These are phyloP conservation scores for Rutpela maculata DNA, from an alignment of 2,888 invertebrate species.

Conservation along the genomic window DNA sequence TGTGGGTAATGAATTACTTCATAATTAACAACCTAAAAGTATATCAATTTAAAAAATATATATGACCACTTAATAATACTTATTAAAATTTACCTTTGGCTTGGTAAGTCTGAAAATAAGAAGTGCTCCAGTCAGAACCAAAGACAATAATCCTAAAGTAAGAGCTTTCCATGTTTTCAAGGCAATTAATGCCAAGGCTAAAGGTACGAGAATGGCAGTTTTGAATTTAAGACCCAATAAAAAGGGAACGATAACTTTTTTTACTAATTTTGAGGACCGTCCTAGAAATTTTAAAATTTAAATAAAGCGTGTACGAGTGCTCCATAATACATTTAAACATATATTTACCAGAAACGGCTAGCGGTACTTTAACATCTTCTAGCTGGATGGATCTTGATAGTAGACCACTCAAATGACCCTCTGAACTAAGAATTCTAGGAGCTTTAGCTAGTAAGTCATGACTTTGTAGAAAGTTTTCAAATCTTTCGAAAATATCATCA, in stretches of 20 bases:
- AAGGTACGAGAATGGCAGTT: constrained; percentile 87
- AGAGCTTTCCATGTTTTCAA: constrained; percentile 93
- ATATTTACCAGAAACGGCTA: constrained; percentile 76
- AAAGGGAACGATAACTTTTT: constrained; percentile 90
- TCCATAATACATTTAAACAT: background rate
- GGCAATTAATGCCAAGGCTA: constrained; percentile 88
- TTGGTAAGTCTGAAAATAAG: constrained; percentile 91
- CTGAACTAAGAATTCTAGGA: constrained; percentile 79
- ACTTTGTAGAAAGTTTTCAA: constrained; percentile 85
- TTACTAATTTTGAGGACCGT: constrained; percentile 81
- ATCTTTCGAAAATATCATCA: constrained; percentile 81
- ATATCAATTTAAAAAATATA: constrained; percentile 9
- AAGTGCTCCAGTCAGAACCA: constrained; percentile 90
- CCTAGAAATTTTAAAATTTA: constrained; percentile 75
- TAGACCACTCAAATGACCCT: constrained; percentile 77
- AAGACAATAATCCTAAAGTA: constrained; percentile 88
- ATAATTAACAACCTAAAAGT: constrained; percentile 83
- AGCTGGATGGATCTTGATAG: constrained; percentile 83
- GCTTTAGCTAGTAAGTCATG: constrained; percentile 86
- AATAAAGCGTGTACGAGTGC: constrained; percentile 13
- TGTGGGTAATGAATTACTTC: constrained; percentile 90
- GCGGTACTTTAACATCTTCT: constrained; percentile 82
- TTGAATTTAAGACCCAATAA: constrained; percentile 91
- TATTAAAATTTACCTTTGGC: constrained; percentile 79
- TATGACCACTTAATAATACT: background rate